Conservation (phyloP, 2,797 vertebrate genomes). For the Lagorchestes hirsutus region DNA sequence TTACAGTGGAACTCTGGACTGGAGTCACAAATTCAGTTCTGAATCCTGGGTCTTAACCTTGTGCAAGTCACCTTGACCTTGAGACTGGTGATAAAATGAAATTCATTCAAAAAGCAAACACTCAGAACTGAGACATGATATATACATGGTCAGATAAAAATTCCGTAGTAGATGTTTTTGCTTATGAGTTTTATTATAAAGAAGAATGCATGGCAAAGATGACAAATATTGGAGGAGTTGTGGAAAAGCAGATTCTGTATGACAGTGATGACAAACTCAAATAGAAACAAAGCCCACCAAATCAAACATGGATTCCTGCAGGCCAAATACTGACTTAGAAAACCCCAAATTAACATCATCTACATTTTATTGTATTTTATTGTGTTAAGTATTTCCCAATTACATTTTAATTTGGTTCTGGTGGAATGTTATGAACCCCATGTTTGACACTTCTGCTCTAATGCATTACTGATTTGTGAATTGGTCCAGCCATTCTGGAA, state of each 20-base stretch:
- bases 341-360: not conserved
- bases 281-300: not conserved
- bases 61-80: not conserved
- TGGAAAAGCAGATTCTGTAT: not conserved
- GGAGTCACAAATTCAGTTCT: not conserved
- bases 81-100: not conserved
- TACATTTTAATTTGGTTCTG: not conserved
- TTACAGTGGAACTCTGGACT: not conserved
- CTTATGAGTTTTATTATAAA: not conserved
- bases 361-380: not conserved
- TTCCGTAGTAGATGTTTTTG: not conserved
- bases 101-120: not conserved
- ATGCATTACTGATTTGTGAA: no score
- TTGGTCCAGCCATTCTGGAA: not conserved
- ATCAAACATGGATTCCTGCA: not conserved
- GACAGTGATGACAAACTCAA: not conserved
- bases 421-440: not conserved
- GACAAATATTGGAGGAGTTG: not conserved
- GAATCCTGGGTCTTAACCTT: not conserved
- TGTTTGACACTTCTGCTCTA: not conserved
- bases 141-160: not conserved
- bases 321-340: not conserved
- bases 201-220: not conserved
- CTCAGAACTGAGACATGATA: not conserved
- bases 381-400: not conserved